Evolutionary conservation across 1,140 invertebrate genomes (phyloP), one percentile per base, ranked within the genome.

Genomic region (Temnothorax longispinosus): DNA sequence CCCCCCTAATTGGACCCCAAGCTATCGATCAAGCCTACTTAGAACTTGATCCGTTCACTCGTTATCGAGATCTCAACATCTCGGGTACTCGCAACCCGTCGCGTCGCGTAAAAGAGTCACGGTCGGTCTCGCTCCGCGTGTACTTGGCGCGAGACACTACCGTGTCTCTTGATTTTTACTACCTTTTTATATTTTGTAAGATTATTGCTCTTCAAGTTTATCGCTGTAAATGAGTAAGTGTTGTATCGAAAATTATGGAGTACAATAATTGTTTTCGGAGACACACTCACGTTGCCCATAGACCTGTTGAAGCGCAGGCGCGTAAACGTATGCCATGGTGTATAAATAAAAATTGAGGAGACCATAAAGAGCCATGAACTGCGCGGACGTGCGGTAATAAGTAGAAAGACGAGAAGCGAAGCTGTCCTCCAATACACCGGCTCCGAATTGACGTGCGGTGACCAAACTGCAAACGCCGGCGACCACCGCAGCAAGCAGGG

Each of bases 311-410:
- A 96, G 96, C 13, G 97, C 97, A 0, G 99, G 98, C 0, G 99
- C 98, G 94, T 99, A 99, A 7, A 99, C 98, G 95, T 99, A 99
- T 2, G 98, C 98, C 97, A 99, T 98, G 0, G 98, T 98, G 94
- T 98, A 99, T 58, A 99, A 94, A 94, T 99, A 99, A 94, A 99
- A 98, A 96, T 99, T 99, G 2, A 99, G 96, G 41, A 99, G 96
- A n/a, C 98, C 98, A 94, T 99, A 99, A 89, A 99, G 97, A 5
- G 98, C 97, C 97, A 99, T 98, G 95, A 99, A 99, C 92, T 99
- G 98, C 3, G 97, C 98, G 1, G 98, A 99, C 86, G 98, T 99
- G 82, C 97, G 97, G 94, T 99, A 98, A 93, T 97, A 98, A 60
- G 98, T 98, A 3, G 97, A 97, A 10, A 99, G 95, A 75, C 98